phyloP scores from a whole-genome alignment of 1,140 invertebrate genomes.

The Drosophila nigromelanica region DNA sequence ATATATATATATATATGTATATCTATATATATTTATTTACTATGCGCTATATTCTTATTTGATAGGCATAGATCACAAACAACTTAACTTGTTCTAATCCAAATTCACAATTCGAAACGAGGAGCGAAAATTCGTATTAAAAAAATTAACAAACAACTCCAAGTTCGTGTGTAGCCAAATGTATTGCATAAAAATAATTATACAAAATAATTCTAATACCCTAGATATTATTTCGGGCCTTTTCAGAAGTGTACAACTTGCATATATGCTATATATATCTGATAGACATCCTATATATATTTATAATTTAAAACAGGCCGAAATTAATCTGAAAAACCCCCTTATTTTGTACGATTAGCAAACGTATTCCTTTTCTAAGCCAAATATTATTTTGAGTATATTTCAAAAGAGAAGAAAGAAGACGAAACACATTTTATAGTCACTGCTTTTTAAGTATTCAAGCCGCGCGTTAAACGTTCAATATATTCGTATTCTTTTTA shows the following conservation, averaged over 20 bases:
- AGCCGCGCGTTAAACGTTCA: slow-evolving; percentile 22
- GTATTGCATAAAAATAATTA: slow-evolving; percentile 62
- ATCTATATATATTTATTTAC: slow-evolving; percentile 18
- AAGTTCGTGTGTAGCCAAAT: slow-evolving; percentile 73
- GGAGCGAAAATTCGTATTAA: slow-evolving; percentile 5
- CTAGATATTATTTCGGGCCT: slow-evolving; percentile 56
- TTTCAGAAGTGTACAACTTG: slow-evolving; percentile 67
- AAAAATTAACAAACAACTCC: slow-evolving; percentile 30
- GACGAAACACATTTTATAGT: slow-evolving; percentile 56
- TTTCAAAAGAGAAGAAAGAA: slow-evolving; percentile 29
- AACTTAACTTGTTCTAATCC: slow-evolving; percentile 53
- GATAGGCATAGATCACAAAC: slow-evolving; percentile 42
- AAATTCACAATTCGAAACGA: slow-evolving; percentile 60
- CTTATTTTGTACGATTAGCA: slow-evolving; percentile 26
- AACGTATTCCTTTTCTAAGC: slow-evolving; percentile 61
- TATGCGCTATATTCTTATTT: slow-evolving; percentile 27
- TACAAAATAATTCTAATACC: background rate
- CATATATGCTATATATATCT: slow-evolving; percentile 49
- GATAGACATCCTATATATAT: slow-evolving; percentile 28
- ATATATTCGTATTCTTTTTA: slow-evolving; percentile 36
- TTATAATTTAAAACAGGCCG: background rate
- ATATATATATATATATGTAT: slow-evolving; percentile 11
- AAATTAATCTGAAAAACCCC: slow-evolving; percentile 7
- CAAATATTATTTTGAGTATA: slow-evolving; percentile 68
- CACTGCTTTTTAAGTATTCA: slow-evolving; percentile 71